Evolutionary conservation across 2,888 invertebrate genomes (phyloP).

Genomic region (Melikaiella ostensackeni): DNA sequence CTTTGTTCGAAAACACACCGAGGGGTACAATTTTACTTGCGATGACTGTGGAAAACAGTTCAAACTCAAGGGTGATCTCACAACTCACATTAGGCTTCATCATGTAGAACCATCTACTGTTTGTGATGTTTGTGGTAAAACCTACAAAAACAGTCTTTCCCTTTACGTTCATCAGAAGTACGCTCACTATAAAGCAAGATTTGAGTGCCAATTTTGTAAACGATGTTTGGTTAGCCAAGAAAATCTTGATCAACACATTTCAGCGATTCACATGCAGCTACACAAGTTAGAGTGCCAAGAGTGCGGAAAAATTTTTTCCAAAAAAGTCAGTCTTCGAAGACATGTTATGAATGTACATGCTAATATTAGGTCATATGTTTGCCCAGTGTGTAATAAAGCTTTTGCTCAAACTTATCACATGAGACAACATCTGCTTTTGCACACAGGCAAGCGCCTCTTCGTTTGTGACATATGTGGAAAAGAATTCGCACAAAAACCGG

Average conservation of each 20-base stretch:
- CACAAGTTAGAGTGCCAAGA: slow-evolving; percentile 43
- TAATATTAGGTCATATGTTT: slow-evolving; percentile 60
- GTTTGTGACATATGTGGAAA: slow-evolving; percentile 66
- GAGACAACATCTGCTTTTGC: slow-evolving; percentile 61
- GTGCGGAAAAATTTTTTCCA: slow-evolving; percentile 48
- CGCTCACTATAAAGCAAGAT: slow-evolving; percentile 58
- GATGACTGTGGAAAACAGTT: slow-evolving; percentile 53
- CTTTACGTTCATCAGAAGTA: slow-evolving; percentile 63
- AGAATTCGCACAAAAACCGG: slow-evolving; percentile 58
- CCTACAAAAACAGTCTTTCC: slow-evolving; percentile 61
- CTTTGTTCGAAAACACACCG: slow-evolving; percentile 52
- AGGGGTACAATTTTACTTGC: slow-evolving; percentile 52
- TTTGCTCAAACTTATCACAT: slow-evolving; percentile 71
- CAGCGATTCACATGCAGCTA: slow-evolving; percentile 31
- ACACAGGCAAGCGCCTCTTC: slow-evolving; percentile 46
- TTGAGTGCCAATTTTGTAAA: slow-evolving; percentile 38
- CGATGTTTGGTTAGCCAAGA: slow-evolving; percentile 46
- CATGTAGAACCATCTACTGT: slow-evolving; percentile 58
- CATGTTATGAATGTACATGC: slow-evolving; percentile 58
- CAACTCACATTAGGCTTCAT: slow-evolving; percentile 58
- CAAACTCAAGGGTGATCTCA: slow-evolving; percentile 58
- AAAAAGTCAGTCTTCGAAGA: slow-evolving; percentile 7
- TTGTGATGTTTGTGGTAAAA: slow-evolving; percentile 63
- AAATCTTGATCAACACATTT: slow-evolving; percentile 47
- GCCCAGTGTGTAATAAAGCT: slow-evolving; percentile 65